phyloP scores from a whole-genome alignment of 2,888 invertebrate genomes.

The Plutella xylostella region DNA sequence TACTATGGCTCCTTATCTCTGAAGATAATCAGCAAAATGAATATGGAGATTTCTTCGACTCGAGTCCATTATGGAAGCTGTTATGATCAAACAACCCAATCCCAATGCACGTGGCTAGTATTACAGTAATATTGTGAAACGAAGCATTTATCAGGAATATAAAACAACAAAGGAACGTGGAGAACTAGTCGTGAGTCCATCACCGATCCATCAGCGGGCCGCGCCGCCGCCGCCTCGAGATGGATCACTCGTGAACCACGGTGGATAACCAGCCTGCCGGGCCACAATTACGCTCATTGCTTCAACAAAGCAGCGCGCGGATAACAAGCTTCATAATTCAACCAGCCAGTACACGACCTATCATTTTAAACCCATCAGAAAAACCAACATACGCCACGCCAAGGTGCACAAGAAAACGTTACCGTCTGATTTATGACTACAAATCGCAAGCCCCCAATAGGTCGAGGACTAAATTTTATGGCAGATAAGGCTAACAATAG shows the following conservation, averaged over 20 bases:
- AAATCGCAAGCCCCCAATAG: conserved; percentile 6
- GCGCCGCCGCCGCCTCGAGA: conserved; percentile 45
- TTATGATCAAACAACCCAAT: conserved; percentile 49
- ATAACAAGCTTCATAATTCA: too few species aligned
- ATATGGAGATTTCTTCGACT: background rate
- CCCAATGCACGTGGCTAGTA: conserved; percentile 48
- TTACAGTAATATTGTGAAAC: conserved; percentile 40
- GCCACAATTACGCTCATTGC: too few species aligned
- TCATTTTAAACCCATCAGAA: conserved; percentile 1
- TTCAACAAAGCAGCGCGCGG: too few species aligned
- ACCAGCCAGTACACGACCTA: conserved; percentile 27
- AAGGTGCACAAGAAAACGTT: background rate
- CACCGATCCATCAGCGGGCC: conserved; percentile 56
- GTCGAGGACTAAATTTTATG: conserved; percentile 27
- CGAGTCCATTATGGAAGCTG: conserved; percentile 25
- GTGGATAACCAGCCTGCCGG: too few species aligned
- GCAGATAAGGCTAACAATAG: conserved; percentile 32
- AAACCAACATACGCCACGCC: background rate
- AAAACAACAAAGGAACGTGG: conserved; percentile 49
- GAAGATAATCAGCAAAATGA: background rate
- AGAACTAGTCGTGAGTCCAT: conserved; percentile 51
- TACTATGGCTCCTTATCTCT: background rate
- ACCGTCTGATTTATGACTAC: conserved; percentile 24
- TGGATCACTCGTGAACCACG: too few species aligned
- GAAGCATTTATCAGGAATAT: conserved; percentile 52